Percentiles rank a stretch among this genome's conserved stretches.
phyloP scores from a whole-genome alignment of 2,888 invertebrate species.

The Synanthedon formicaeformis region DNA sequence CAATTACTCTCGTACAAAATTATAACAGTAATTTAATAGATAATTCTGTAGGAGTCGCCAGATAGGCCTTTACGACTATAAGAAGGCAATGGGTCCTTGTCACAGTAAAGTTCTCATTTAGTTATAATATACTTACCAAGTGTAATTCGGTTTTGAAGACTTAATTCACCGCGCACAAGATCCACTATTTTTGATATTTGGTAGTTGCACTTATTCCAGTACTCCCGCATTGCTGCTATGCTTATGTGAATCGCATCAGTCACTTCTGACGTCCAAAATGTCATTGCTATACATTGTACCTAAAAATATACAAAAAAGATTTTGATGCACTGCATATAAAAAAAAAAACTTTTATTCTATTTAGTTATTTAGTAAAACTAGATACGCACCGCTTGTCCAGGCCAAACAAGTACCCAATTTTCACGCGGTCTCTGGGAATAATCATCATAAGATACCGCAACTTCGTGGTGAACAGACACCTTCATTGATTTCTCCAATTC shows the following conservation, averaged over 20 bases:
- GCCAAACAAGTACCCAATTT: conserved; percentile 91
- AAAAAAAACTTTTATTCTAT: not conserved
- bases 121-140: conserved; percentile 65
- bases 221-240: conserved; percentile 68
- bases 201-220: conserved; percentile 77
- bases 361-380: not conserved
- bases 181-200: conserved; percentile 88
- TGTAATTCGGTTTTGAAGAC: conserved; percentile 88
- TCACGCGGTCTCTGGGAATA: conserved; percentile 76
- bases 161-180: conserved; percentile 87
- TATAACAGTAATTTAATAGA: no score
- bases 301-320: conserved; percentile 13
- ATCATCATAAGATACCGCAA: conserved; percentile 77
- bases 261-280: conserved; percentile 93
- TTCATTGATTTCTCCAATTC: conserved; percentile 91
- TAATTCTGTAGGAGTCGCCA: no score
- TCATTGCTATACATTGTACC: conserved; percentile 85
- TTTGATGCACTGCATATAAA: no score
- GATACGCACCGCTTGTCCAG: conserved; percentile 82
- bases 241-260: conserved; percentile 78
- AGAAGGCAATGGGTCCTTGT: no score
- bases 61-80: no score
- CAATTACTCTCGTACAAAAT: no score
- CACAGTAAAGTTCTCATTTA: not conserved
- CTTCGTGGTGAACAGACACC: conserved; percentile 81